Evolutionary conservation across 2,888 invertebrate genomes (phyloP).

Genomic region (Nomada fucata): DNA sequence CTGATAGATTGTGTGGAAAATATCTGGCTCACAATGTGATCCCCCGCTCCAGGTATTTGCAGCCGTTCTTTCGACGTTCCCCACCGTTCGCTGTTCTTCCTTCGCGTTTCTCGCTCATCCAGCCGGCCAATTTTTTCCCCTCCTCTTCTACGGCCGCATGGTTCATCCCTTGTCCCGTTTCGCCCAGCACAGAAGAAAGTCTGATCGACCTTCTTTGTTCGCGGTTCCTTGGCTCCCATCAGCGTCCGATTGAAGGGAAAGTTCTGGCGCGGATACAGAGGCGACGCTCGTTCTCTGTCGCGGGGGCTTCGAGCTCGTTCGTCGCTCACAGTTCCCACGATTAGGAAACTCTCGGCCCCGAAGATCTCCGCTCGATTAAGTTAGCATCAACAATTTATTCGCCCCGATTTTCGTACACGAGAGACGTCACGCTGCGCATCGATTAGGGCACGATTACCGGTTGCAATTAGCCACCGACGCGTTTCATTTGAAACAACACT

Average conservation of each 20-base stretch:
- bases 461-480: constrained; percentile 8
- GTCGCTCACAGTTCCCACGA: constrained; percentile 19
- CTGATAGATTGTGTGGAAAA: constrained; percentile 77
- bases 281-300: constrained; percentile 43
- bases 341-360: constrained; percentile 1
- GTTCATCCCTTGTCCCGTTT: constrained; percentile 13
- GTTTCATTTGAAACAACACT: neutral
- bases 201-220: constrained; percentile 65
- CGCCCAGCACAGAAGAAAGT: constrained; percentile 46
- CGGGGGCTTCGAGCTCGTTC: constrained; percentile 19
- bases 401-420: neutral
- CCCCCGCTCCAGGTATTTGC: constrained; percentile 17
- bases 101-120: constrained; percentile 11
- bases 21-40: constrained; percentile 72
- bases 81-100: neutral
- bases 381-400: constrained; percentile 31
- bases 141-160: neutral
- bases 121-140: neutral
- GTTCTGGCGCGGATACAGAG: constrained; percentile 38
- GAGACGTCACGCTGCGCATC: neutral
- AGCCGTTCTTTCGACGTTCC: constrained; percentile 20
- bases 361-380: constrained; percentile 37
- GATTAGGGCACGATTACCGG: neutral
- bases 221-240: constrained; percentile 57
- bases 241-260: constrained; percentile 68